phyloP scores from a whole-genome alignment of 2,888 invertebrate genomes.

The Epirrhoe alternata region DNA sequence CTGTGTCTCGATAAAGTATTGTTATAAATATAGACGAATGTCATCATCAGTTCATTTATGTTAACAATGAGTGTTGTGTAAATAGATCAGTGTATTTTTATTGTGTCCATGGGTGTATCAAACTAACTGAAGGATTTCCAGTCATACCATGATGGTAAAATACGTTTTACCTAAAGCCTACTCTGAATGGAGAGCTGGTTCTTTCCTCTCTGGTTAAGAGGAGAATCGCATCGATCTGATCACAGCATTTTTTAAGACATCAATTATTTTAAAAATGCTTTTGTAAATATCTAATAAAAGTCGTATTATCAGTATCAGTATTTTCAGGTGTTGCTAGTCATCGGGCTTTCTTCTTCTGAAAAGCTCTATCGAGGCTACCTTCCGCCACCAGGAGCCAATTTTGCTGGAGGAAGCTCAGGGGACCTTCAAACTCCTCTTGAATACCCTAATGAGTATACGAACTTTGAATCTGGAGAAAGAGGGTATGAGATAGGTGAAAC shows the following conservation, averaged over 20 bases:
- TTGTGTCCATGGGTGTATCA: too few relatives aligned
- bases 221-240: too few relatives aligned
- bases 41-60: conserved; percentile 1
- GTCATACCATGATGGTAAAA: too few relatives aligned
- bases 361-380: conserved; percentile 70
- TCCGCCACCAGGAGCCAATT: conserved; percentile 68
- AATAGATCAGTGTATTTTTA: neutral
- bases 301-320: neutral
- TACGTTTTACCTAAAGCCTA: too few relatives aligned
- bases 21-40: neutral
- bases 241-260: too few relatives aligned
- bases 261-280: too few relatives aligned
- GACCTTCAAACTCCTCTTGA: conserved; percentile 61
- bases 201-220: too few relatives aligned
- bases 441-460: conserved; percentile 50
- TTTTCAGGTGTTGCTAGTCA: conserved; percentile 65
- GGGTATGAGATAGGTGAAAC: neutral
- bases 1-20: neutral
- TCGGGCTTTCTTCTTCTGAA: conserved; percentile 58
- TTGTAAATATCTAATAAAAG: too few relatives aligned
- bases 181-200: too few relatives aligned
- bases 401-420: conserved; percentile 62
- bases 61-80: neutral
- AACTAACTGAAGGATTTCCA: too few relatives aligned
- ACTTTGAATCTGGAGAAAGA: neutral